A percentile compares a stretch with the other conserved stretches of the same genome.
phyloP scores from a whole-genome alignment of 2,797 vertebrate species.

The Caiman crocodilus region DNA sequence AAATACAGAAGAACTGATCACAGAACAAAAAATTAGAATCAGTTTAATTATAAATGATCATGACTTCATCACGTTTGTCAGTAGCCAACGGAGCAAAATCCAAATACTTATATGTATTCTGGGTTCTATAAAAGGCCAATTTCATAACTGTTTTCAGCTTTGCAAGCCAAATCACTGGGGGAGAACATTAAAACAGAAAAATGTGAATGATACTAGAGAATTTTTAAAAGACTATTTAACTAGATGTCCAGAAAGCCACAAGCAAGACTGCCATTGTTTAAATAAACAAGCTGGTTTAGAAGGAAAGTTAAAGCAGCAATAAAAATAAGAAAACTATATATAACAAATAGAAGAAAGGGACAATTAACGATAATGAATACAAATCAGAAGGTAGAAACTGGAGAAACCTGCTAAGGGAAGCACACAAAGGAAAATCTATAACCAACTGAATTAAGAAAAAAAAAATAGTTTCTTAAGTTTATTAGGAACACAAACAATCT shows the following conservation, averaged over 20 bases:
- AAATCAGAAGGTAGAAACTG: neutral
- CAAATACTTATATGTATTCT: rapidly evolving
- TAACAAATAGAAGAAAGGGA: neutral
- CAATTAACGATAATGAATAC: neutral
- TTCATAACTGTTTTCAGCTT: neutral
- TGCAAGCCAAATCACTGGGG: conserved; percentile 32
- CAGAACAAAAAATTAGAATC: neutral
- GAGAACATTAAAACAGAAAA: conserved; percentile 46
- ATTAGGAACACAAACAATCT: neutral
- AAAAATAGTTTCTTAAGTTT: too few species aligned
- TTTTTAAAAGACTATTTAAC: conserved; percentile 13
- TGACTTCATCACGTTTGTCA: neutral
- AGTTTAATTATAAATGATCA: neutral
- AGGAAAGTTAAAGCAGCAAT: neutral
- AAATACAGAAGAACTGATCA: rapidly evolving
- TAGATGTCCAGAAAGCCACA: neutral
- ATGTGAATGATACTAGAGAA: neutral
- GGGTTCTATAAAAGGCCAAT: conserved; percentile 37
- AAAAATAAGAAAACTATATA: neutral
- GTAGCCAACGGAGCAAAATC: neutral
- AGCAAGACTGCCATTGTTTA: neutral
- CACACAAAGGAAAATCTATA: neutral
- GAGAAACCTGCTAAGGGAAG: rapidly evolving
- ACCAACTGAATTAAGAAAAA: too few species aligned
- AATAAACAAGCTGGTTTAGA: neutral